Percentiles rank a stretch among this genome's conserved stretches.
Evolutionary conservation across 2,113 vertebrate genomes (phyloP).

Genomic region (Oryzias celebensis): DNA sequence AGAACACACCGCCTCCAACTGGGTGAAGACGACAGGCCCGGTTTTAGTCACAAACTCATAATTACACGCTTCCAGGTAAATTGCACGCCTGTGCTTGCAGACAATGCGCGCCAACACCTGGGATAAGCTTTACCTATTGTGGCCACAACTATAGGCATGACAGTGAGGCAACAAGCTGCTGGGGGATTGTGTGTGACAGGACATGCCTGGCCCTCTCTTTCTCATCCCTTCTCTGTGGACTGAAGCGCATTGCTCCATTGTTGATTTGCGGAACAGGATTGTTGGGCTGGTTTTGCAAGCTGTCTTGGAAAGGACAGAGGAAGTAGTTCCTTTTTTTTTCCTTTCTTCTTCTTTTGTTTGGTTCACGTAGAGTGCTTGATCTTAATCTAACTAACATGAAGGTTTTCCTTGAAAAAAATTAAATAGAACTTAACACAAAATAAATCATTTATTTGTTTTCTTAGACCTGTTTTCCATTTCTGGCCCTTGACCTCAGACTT

Average conservation of each 20-base stretch:
- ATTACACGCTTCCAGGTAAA: slow-evolving; percentile 73
- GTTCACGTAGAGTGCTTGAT: slow-evolving; percentile 32
- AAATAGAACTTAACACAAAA: background rate
- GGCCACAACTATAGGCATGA: slow-evolving; percentile 56
- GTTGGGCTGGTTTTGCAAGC: slow-evolving; percentile 52
- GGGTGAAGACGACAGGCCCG: slow-evolving; percentile 63
- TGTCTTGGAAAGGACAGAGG: slow-evolving; percentile 52
- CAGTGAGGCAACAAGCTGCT: slow-evolving; percentile 50
- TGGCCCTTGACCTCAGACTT: slow-evolving; percentile 48
- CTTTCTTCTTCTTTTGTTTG: background rate
- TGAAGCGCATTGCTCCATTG: slow-evolving; percentile 38
- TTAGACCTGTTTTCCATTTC: slow-evolving; percentile 11
- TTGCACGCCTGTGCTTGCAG: slow-evolving; percentile 66
- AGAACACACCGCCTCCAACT: slow-evolving; percentile 51
- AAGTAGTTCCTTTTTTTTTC: slow-evolving; percentile 44
- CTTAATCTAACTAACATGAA: slow-evolving; percentile 1
- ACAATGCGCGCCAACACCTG: slow-evolving; percentile 56
- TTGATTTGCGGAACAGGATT: slow-evolving; percentile 61
- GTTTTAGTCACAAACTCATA: slow-evolving; percentile 57
- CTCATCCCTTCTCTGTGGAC: slow-evolving; percentile 1
- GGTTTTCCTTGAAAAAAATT: slow-evolving; percentile 6
- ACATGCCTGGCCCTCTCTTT: slow-evolving; percentile 16
- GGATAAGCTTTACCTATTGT: slow-evolving; percentile 61
- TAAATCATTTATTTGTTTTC: too few relatives aligned
- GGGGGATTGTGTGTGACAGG: slow-evolving; percentile 53